Conservation (phyloP, 2,797 vertebrate genomes). For the Poecilia velifera region DNA sequence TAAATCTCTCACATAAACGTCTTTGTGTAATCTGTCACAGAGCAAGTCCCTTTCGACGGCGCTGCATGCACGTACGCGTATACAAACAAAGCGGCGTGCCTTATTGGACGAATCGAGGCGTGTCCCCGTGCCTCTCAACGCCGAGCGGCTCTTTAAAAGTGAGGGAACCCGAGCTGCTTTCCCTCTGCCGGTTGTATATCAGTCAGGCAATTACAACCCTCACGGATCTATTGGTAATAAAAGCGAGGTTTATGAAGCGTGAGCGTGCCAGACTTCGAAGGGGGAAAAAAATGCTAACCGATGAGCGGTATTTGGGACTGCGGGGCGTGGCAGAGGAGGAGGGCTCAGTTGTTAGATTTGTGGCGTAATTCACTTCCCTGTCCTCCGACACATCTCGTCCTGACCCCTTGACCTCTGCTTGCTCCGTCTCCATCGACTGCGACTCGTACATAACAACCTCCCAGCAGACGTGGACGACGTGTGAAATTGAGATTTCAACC, state of each 20-base stretch:
- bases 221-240: conserved; percentile 61
- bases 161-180: conserved; percentile 42
- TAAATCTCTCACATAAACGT: not conserved
- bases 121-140: conserved; percentile 22
- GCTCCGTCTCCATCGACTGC: not conserved
- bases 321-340: conserved; percentile 6
- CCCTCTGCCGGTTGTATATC: conserved; percentile 53
- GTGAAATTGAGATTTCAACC: conserved; percentile 68
- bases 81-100: conserved; percentile 45
- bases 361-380: conserved; percentile 15
- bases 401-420: conserved; percentile 50
- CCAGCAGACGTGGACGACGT: conserved; percentile 18
- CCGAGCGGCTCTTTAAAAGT: conserved; percentile 53
- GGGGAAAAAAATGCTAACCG: conserved; percentile 34
- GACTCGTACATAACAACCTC: not conserved
- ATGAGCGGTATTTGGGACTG: conserved; percentile 26
- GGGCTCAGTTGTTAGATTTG: conserved; percentile 34
- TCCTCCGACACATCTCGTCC: conserved; percentile 25
- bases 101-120: conserved; percentile 60
- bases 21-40: not conserved
- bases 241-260: conserved; percentile 63
- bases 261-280: conserved; percentile 12
- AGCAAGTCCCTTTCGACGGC: not conserved
- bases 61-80: not conserved
- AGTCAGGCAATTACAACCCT: conserved; percentile 68